phyloP scores from a whole-genome alignment of 2,113 vertebrate species.

The Malurus melanocephalus region DNA sequence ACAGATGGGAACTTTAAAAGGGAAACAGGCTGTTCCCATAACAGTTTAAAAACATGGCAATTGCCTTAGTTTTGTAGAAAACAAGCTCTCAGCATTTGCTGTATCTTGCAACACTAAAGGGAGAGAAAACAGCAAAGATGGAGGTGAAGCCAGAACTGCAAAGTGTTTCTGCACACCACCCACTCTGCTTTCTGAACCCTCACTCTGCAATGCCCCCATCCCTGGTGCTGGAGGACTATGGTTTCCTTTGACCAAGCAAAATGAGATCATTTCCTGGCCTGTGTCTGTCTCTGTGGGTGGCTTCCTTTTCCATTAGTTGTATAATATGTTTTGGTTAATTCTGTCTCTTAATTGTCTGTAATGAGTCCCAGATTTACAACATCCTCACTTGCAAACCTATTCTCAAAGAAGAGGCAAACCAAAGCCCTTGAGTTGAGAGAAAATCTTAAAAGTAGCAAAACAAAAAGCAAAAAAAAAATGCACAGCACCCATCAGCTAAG shows the following conservation, averaged over 20 bases:
- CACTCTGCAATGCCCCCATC: not conserved
- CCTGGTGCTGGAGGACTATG: conserved; percentile 25
- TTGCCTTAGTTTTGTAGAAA: conserved; percentile 36
- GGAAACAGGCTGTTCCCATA: conserved; percentile 52
- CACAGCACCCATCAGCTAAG: not conserved
- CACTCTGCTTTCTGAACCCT: not conserved
- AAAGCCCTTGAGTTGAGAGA: conserved; percentile 46
- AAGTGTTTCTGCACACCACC: not conserved
- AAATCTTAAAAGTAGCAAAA: conserved; percentile 24
- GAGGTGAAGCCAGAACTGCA: conserved; percentile 21
- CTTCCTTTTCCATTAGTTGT: conserved; percentile 72
- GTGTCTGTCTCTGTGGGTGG: conserved; percentile 72
- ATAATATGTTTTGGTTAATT: conserved; percentile 74
- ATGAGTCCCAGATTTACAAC: conserved; percentile 72
- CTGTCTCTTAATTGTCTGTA: conserved; percentile 77
- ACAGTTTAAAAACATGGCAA: conserved; percentile 46
- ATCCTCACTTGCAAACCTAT: conserved; percentile 52
- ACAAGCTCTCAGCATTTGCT: conserved; percentile 32
- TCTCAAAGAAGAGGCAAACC: conserved; percentile 49
- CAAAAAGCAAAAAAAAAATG: not conserved
- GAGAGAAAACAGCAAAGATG: conserved; percentile 20
- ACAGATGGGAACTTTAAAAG: conserved; percentile 47
- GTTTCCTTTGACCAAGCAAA: conserved; percentile 58
- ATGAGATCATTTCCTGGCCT: conserved; percentile 64
- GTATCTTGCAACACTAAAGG: not conserved